phyloP scores from a whole-genome alignment of 2,888 invertebrate species.

The Meiosimyza platycephala region DNA sequence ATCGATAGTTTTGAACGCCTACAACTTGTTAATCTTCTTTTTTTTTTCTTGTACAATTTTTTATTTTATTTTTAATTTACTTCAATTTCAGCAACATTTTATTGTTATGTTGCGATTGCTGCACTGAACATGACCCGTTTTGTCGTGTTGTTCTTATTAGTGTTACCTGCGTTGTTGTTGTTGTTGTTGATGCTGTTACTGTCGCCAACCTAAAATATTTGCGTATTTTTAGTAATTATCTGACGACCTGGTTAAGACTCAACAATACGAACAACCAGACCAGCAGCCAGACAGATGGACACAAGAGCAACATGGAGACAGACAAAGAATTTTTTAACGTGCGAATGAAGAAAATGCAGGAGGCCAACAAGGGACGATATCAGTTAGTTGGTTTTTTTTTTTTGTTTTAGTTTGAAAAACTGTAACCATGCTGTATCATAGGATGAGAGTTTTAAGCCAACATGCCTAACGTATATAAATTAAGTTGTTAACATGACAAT shows the following conservation, averaged over 20 bases:
- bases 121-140: conserved; percentile 36
- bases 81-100: background rate
- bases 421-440: conserved; percentile 8
- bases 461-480: conserved; percentile 58
- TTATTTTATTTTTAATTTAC: conserved; percentile 2
- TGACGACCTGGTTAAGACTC: conserved; percentile 42
- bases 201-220: conserved; percentile 34
- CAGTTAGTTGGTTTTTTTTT: background rate
- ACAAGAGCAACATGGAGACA: conserved; percentile 23
- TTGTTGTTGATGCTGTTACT: conserved; percentile 23
- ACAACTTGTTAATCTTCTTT: background rate
- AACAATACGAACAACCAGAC: conserved; percentile 12
- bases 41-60: background rate
- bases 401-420: background rate
- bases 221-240: conserved; percentile 47
- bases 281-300: conserved; percentile 29
- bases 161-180: conserved; percentile 10
- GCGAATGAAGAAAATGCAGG: background rate
- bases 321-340: background rate
- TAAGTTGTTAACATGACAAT: conserved; percentile 66
- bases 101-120: background rate
- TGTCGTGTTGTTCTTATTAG: conserved; percentile 31
- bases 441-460: conserved; percentile 45
- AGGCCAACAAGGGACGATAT: background rate
- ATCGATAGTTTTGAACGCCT: too few species aligned